These are phyloP conservation scores for Pseudomyrmex pallidus DNA, from an alignment of 1,140 invertebrate genomes.

Conservation along the genomic window DNA sequence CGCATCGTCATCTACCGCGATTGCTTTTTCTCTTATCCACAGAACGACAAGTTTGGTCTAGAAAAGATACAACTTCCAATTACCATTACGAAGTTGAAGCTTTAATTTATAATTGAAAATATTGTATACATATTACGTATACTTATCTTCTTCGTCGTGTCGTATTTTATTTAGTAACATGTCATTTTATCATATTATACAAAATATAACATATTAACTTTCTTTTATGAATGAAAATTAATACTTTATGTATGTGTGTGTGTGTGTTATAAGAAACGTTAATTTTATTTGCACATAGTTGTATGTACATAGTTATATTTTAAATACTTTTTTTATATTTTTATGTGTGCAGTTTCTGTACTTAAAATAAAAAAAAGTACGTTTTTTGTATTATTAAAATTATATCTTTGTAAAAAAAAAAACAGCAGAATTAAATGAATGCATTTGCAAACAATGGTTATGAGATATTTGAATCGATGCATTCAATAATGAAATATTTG, in stretches of 20 bases:
- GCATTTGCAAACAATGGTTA: neutral
- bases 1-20: constrained; percentile 53
- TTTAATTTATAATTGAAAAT: constrained; percentile 20
- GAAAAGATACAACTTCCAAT: neutral
- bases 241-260: too few relatives aligned
- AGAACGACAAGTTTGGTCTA: neutral
- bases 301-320: neutral
- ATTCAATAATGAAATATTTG: neutral
- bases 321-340: neutral
- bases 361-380: neutral
- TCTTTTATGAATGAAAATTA: too few relatives aligned
- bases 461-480: neutral
- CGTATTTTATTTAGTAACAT: neutral
- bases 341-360: neutral
- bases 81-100: neutral
- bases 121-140: neutral
- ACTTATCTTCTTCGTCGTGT: neutral
- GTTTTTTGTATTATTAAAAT: neutral
- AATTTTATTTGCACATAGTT: too few relatives aligned
- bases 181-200: neutral
- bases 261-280: too few relatives aligned
- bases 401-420: neutral
- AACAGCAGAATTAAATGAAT: neutral
- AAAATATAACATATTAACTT: neutral
- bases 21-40: constrained; percentile 42